phyloP scores from a whole-genome alignment of 2,797 vertebrate species.

The Rhabdomys pumilio region DNA sequence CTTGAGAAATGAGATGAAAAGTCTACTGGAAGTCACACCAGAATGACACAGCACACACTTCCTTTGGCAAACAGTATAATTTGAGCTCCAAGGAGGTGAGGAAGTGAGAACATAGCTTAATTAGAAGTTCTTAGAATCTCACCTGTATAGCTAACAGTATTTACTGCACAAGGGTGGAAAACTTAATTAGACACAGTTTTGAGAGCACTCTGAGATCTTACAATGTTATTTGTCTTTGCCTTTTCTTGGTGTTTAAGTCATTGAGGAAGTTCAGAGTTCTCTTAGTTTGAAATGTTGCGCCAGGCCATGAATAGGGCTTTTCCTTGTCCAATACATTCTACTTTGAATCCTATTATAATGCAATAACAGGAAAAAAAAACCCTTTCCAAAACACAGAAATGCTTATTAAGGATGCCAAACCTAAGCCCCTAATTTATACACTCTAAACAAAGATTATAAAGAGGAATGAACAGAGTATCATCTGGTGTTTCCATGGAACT shows the following conservation, averaged over 20 bases:
- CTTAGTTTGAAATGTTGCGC: conserved; percentile 35
- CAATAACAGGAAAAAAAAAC: conserved; percentile 45
- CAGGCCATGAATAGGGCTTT: conserved; percentile 16
- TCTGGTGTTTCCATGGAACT: not conserved
- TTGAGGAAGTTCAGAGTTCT: conserved; percentile 37
- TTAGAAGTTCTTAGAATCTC: conserved; percentile 75
- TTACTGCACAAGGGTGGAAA: conserved; percentile 42
- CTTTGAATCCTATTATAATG: conserved; percentile 44
- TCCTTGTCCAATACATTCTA: conserved; percentile 44
- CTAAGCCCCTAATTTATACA: conserved; percentile 41
- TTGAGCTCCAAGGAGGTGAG: conserved; percentile 59
- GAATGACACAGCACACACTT: conserved; percentile 51
- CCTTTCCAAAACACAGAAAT: conserved; percentile 22
- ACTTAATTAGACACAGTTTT: conserved; percentile 67
- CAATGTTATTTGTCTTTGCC: conserved; percentile 36
- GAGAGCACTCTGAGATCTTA: conserved; percentile 49
- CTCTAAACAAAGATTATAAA: conserved; percentile 25
- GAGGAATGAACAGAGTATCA: not conserved
- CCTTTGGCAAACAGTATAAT: conserved; percentile 57
- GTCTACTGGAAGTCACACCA: conserved; percentile 48
- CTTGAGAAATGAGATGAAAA: conserved; percentile 55
- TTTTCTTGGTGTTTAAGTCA: conserved; percentile 52
- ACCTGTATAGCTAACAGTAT: conserved; percentile 64
- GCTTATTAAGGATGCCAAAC: not conserved
- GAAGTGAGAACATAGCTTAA: conserved; percentile 68